Evolutionary conservation across 2,888 invertebrate species (phyloP).

Genomic region (Volucella bombylans): DNA sequence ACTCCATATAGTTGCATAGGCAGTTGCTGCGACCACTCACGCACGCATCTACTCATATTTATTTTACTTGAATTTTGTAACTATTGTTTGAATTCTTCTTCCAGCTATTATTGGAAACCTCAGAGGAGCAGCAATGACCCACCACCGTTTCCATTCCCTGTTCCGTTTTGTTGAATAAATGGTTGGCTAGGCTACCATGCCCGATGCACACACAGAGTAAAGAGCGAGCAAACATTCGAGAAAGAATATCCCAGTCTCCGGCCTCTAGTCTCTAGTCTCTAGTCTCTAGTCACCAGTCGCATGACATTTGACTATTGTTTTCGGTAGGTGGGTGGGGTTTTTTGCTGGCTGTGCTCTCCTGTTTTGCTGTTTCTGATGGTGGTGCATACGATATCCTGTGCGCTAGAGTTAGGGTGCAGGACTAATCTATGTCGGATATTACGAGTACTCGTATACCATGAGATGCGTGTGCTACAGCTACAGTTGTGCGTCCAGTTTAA

Average conservation of each 20-base stretch:
- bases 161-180: conserved; percentile 67
- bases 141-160: conserved; percentile 52
- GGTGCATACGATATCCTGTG: conserved; percentile 62
- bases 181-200: conserved; percentile 35
- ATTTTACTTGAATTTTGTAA: conserved; percentile 74
- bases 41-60: conserved; percentile 73
- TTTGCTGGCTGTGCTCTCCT: conserved; percentile 30
- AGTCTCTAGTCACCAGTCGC: conserved; percentile 54
- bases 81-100: conserved; percentile 74
- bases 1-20: conserved; percentile 51
- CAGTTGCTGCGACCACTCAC: conserved; percentile 69
- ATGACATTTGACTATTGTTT: conserved; percentile 74
- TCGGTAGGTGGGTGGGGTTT: conserved; percentile 53
- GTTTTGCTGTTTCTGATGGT: conserved; percentile 41
- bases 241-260: conserved; percentile 68
- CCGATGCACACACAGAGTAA: conserved; percentile 36
- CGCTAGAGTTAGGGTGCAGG: conserved; percentile 62
- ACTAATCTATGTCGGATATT: conserved; percentile 75
- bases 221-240: conserved; percentile 71
- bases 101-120: conserved; percentile 74
- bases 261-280: conserved; percentile 3
- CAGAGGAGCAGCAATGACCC: conserved; percentile 68
- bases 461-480: conserved; percentile 60
- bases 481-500: conserved; percentile 65
- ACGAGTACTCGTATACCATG: conserved; percentile 27